Evolutionary conservation across 2,888 invertebrate genomes (phyloP).

Genomic region (Molorchus minor): DNA sequence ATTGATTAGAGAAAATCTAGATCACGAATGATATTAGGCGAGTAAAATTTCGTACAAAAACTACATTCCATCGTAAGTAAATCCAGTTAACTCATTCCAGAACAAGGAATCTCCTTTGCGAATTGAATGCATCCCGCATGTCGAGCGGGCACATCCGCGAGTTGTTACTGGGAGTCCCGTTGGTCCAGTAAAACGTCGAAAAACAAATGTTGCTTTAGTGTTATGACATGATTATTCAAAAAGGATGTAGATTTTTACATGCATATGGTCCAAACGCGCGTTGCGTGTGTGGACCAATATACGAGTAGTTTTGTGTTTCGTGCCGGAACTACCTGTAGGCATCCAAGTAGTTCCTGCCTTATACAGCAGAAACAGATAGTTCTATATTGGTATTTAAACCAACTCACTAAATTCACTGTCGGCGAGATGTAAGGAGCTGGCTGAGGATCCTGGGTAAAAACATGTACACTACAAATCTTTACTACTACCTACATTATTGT

Average conservation of each 20-base stretch:
- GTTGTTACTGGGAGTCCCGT: not conserved
- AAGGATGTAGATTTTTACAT: not conserved
- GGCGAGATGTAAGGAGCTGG: too few species aligned
- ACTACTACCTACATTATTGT: too few species aligned
- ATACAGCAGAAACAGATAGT: too few species aligned
- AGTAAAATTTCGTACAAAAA: constrained; percentile 55
- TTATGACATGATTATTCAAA: not conserved
- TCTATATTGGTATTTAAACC: too few species aligned
- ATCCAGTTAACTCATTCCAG: constrained; percentile 59
- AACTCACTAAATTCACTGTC: too few species aligned
- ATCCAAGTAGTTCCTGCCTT: too few species aligned
- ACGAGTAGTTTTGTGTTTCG: too few species aligned
- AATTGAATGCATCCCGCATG: constrained; percentile 50
- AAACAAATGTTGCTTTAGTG: not conserved
- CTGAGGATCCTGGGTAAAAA: too few species aligned
- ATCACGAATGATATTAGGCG: constrained; percentile 57
- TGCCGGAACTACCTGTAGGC: too few species aligned
- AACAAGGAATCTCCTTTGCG: constrained; percentile 54
- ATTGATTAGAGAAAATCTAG: constrained; percentile 53
- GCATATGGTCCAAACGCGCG: too few species aligned
- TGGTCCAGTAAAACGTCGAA: not conserved
- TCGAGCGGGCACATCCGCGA: constrained; percentile 43
- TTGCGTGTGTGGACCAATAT: too few species aligned
- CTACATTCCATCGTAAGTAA: constrained; percentile 56
- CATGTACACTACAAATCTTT: too few species aligned